Conservation (phyloP, 2,797 vertebrate genomes). For the Natrix natrix region DNA sequence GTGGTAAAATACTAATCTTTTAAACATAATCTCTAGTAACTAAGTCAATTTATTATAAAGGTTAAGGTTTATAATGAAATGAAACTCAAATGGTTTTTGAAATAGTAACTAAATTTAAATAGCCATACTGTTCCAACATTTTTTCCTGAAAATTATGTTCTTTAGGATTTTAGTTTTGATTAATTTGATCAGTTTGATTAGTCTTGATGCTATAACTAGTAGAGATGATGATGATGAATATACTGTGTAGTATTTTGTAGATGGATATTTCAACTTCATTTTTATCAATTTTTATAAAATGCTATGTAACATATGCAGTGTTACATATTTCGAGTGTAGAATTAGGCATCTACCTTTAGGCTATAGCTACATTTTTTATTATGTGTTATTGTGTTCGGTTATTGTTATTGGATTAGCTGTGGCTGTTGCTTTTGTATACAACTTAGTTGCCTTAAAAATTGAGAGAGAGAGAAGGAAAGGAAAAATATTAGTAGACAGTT, state of each 20-base stretch:
- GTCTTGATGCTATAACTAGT: not conserved
- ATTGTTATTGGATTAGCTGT: not conserved
- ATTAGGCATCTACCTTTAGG: not conserved
- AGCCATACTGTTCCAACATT: conserved; percentile 23
- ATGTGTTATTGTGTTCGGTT: not conserved
- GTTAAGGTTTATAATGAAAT: conserved; percentile 37
- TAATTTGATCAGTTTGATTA: not conserved
- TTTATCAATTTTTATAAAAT: not conserved
- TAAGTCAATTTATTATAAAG: conserved; percentile 41
- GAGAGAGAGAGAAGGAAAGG: not conserved
- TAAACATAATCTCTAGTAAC: conserved; percentile 19
- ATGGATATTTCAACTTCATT: not conserved
- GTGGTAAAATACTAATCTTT: conserved; percentile 8
- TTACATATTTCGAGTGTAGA: not conserved
- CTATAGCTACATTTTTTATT: not conserved
- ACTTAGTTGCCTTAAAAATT: not conserved
- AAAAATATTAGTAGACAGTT: not conserved
- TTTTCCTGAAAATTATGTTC: conserved; percentile 1
- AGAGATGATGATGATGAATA: not conserved
- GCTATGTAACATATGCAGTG: not conserved
- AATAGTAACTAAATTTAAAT: conserved; percentile 40
- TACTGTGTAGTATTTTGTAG: not conserved
- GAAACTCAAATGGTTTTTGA: conserved; percentile 28
- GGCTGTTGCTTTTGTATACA: not conserved
- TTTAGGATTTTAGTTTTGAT: not conserved